Conservation (phyloP, 2,888 invertebrate species). For the Nephrocerus scutellatus region DNA sequence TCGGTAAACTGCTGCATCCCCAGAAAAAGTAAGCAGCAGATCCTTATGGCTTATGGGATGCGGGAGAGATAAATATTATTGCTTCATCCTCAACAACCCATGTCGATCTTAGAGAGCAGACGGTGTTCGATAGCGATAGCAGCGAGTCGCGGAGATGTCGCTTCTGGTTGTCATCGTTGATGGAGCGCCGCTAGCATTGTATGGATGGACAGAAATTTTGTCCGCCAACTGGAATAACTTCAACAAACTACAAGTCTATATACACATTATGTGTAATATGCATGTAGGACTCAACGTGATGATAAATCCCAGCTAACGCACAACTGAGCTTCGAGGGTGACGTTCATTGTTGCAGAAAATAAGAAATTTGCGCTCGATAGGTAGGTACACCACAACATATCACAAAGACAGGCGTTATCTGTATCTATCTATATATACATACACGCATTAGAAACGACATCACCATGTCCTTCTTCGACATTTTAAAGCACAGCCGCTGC, state of each 20-base stretch:
- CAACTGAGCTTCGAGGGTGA: conserved; percentile 26
- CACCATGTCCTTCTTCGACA: too few species aligned
- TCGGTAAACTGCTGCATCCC: too few species aligned
- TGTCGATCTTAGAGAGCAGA: too few species aligned
- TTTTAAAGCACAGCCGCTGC: too few species aligned
- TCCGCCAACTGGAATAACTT: conserved; percentile 18
- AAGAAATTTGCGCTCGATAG: conserved; percentile 35
- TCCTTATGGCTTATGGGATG: conserved; percentile 11
- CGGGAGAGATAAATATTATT: too few species aligned
- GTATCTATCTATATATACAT: too few species aligned
- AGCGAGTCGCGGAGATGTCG: conserved; percentile 7
- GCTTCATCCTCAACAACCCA: too few species aligned
- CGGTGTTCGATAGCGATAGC: too few species aligned
- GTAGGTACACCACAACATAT: conserved; percentile 29
- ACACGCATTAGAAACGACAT: too few species aligned
- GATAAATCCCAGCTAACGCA: conserved; percentile 27
- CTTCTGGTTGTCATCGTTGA: not conserved
- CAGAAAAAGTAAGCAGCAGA: conserved; percentile 8
- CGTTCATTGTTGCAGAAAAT: conserved; percentile 38
- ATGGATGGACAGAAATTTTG: too few species aligned
- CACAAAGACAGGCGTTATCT: conserved; percentile 4
- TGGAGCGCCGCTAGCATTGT: conserved; percentile 18
- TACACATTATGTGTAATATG: not conserved
- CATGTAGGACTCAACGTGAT: conserved; percentile 21
- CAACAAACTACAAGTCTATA: conserved; percentile 1